Percentiles rank a stretch among this genome's conserved stretches.
These are phyloP conservation scores for Xyrichtys novacula DNA, from an alignment of 2,797 vertebrate genomes.

Conservation along the genomic window DNA sequence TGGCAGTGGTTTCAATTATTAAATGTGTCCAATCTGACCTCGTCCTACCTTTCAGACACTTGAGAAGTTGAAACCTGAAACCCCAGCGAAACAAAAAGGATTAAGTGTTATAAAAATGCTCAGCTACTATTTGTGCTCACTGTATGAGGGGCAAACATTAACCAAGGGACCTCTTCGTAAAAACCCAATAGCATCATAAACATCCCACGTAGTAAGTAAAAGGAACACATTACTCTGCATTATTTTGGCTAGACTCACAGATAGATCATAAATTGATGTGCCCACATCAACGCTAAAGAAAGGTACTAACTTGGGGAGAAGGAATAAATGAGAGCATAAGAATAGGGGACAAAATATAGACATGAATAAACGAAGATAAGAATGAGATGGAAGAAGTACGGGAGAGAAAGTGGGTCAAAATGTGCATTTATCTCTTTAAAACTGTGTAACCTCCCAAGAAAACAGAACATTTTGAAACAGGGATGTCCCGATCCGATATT, in stretches of 20 bases:
- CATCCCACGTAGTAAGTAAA: conserved; percentile 60
- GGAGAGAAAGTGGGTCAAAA: background rate
- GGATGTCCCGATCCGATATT: too few relatives aligned
- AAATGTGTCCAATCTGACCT: conserved; percentile 21
- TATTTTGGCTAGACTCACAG: conserved; percentile 45
- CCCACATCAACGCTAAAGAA: conserved; percentile 14
- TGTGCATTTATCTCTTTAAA: conserved; percentile 12
- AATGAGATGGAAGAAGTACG: background rate
- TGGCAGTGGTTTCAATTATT: conserved; percentile 23
- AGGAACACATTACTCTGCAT: conserved; percentile 59
- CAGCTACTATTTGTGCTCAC: conserved; percentile 40
- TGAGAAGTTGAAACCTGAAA: conserved; percentile 25
- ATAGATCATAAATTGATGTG: conserved; percentile 51
- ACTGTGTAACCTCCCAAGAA: conserved; percentile 87
- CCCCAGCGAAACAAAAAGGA: conserved; percentile 33
- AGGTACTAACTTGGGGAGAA: conserved; percentile 36
- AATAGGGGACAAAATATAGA: background rate
- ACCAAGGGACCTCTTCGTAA: conserved; percentile 50
- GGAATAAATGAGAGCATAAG: conserved; percentile 22
- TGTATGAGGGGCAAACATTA: conserved; percentile 65
- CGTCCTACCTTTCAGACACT: conserved; percentile 14
- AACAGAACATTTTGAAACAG: conserved; percentile 94
- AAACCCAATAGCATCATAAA: conserved; percentile 66
- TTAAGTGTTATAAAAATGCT: conserved; percentile 51
- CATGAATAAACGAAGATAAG: background rate